phyloP scores from a whole-genome alignment of 2,888 invertebrate species.

The Ophioninae sp. region DNA sequence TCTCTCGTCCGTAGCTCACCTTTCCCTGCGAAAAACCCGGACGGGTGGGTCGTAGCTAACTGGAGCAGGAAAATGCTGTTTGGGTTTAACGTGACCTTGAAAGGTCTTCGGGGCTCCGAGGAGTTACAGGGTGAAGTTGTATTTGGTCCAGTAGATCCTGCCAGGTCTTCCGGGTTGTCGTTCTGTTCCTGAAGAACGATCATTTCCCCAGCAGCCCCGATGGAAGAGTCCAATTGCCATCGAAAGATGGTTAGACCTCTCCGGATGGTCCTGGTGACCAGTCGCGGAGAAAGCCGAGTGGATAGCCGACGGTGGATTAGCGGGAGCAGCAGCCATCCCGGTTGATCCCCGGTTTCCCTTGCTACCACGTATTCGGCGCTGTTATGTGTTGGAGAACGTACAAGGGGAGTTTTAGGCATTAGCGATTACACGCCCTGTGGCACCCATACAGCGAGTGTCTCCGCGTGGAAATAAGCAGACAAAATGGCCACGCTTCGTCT shows the following conservation, averaged over 20 bases:
- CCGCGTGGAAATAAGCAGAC: slow-evolving; percentile 79
- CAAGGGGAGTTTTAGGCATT: slow-evolving; percentile 74
- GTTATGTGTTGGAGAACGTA: slow-evolving; percentile 28
- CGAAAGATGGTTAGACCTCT: background rate
- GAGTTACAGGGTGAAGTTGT: background rate
- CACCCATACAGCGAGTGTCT: slow-evolving; percentile 77
- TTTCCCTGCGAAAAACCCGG: slow-evolving; percentile 3
- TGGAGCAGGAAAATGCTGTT: background rate
- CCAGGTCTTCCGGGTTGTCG: background rate
- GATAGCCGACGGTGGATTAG: slow-evolving; percentile 41
- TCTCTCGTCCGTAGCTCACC: background rate
- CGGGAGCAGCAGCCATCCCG: slow-evolving; percentile 29
- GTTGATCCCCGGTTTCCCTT: slow-evolving; percentile 32
- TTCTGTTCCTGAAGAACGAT: background rate
- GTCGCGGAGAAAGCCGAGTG: background rate
- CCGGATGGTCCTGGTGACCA: background rate
- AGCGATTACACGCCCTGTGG: slow-evolving; percentile 80
- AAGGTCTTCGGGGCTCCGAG: background rate
- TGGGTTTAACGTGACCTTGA: background rate
- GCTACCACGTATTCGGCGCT: slow-evolving; percentile 44
- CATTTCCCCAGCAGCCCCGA: background rate
- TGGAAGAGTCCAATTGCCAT: background rate
- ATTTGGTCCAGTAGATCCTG: too few species aligned
- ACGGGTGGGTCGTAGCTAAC: background rate
- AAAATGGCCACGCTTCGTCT: slow-evolving; percentile 78